Percentiles rank a stretch among this genome's conserved stretches.
Conservation (phyloP, 1,140 invertebrate species). For the Drosophila equinoxialis region DNA sequence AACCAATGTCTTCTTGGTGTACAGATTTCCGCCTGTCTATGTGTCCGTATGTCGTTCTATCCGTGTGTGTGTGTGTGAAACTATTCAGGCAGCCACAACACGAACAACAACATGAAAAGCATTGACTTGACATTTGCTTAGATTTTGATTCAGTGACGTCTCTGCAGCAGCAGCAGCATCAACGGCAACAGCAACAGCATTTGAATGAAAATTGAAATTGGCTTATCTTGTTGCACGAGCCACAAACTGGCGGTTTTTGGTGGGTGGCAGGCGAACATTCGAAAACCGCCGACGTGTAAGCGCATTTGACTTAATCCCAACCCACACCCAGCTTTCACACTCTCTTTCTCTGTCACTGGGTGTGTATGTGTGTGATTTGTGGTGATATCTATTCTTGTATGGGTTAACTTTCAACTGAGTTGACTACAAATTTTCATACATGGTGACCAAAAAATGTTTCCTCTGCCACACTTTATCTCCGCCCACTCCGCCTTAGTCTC, state of each 20-base stretch:
- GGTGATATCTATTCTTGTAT: constrained; percentile 32
- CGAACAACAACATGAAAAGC: constrained; percentile 20
- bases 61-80: constrained; percentile 16
- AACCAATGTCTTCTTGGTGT: constrained; percentile 34
- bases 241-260: constrained; percentile 57
- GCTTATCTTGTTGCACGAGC: constrained; percentile 72
- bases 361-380: constrained; percentile 13
- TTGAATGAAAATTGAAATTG: constrained; percentile 78
- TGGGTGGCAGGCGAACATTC: constrained; percentile 14
- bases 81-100: constrained; percentile 24
- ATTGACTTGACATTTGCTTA: constrained; percentile 56
- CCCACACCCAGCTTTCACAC: not conserved
- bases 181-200: constrained; percentile 37
- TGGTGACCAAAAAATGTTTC: constrained; percentile 23
- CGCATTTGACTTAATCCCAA: constrained; percentile 32
- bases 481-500: not conserved
- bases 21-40: constrained; percentile 6
- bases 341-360: not conserved
- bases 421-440: constrained; percentile 21
- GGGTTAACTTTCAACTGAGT: constrained; percentile 46
- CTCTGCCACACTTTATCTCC: not conserved
- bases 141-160: constrained; percentile 69
- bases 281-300: constrained; percentile 53
- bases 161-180: constrained; percentile 20
- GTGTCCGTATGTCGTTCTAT: not conserved